A percentile compares a stretch with the other conserved stretches of the same genome.
Conservation (phyloP, 2,113 vertebrate genomes). For the Chaetops frenatus region DNA sequence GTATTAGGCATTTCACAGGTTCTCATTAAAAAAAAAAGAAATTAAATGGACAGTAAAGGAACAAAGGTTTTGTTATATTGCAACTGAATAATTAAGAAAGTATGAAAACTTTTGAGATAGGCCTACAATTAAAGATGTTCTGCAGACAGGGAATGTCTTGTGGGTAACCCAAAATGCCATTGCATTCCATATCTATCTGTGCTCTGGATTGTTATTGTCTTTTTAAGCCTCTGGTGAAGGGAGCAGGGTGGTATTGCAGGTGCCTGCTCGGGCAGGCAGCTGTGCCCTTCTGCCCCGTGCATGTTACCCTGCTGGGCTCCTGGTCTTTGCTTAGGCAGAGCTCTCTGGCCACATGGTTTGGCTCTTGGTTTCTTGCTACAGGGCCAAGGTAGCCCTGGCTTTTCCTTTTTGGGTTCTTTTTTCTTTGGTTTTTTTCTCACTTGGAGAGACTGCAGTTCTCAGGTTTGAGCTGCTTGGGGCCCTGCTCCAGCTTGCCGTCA, state of each 20-base stretch:
- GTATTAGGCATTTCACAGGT: neutral
- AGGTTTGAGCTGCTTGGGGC: neutral
- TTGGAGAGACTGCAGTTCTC: neutral
- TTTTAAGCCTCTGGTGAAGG: neutral
- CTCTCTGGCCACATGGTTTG: neutral
- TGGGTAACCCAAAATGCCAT: neutral
- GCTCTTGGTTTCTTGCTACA: neutral
- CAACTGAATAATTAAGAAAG: neutral
- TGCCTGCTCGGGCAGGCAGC: neutral
- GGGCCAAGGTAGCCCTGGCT: neutral
- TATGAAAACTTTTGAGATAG: neutral
- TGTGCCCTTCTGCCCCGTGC: fast-evolving
- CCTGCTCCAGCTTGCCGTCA: neutral
- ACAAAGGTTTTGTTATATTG: neutral
- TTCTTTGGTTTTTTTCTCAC: fast-evolving
- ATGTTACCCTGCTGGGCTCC: neutral
- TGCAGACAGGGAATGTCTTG: neutral
- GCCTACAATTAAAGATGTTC: neutral
- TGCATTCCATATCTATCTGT: neutral
- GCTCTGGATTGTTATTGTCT: neutral
- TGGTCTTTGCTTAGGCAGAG: neutral
- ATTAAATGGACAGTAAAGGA: neutral
- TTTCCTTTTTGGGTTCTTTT: neutral
- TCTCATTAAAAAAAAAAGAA: neutral
- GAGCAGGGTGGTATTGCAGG: fast-evolving